These are phyloP conservation scores for Bicyclus anynana DNA, from an alignment of 1,140 invertebrate species.

Conservation along the genomic window DNA sequence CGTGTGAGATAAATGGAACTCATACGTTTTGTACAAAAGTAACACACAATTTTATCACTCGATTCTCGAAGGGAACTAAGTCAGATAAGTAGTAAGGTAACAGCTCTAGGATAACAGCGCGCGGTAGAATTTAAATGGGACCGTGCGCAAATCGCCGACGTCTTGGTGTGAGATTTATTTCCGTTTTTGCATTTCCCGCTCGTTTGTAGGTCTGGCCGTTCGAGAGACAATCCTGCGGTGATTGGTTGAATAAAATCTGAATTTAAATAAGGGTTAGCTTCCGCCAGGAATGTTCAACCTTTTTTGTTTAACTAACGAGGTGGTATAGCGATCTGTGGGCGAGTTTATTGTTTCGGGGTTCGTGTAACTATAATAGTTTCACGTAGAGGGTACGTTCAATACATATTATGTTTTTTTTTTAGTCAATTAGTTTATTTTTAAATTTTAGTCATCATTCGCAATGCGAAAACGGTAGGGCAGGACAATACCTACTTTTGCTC, in stretches of 20 bases:
- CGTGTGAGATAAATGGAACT: too few species aligned
- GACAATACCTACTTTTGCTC: too few species aligned
- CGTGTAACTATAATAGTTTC: too few species aligned
- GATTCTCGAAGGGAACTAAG: slow-evolving; percentile 11
- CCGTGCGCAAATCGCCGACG: slow-evolving; percentile 35
- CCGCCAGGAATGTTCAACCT: slow-evolving; percentile 2
- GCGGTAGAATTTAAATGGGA: slow-evolving; percentile 52
- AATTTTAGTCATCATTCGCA: too few species aligned
- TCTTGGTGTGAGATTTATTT: slow-evolving; percentile 60
- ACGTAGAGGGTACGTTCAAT: too few species aligned
- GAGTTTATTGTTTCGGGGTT: neutral
- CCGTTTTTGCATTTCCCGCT: slow-evolving; percentile 53
- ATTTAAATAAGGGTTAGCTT: slow-evolving; percentile 27
- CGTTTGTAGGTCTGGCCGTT: slow-evolving; percentile 36
- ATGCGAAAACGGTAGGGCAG: too few species aligned
- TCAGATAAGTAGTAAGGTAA: neutral
- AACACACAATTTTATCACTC: slow-evolving; percentile 4
- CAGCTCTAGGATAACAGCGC: slow-evolving; percentile 38
- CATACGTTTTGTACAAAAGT: too few species aligned
- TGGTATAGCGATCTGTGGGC: neutral
- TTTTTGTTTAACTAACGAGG: slow-evolving; percentile 2
- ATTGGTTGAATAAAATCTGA: slow-evolving; percentile 32
- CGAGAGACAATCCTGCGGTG: slow-evolving; percentile 23
- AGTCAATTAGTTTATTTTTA: too few species aligned
- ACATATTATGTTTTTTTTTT: too few species aligned